These are phyloP conservation scores for Drepana falcataria DNA, from an alignment of 2,888 invertebrate species.

Conservation along the genomic window DNA sequence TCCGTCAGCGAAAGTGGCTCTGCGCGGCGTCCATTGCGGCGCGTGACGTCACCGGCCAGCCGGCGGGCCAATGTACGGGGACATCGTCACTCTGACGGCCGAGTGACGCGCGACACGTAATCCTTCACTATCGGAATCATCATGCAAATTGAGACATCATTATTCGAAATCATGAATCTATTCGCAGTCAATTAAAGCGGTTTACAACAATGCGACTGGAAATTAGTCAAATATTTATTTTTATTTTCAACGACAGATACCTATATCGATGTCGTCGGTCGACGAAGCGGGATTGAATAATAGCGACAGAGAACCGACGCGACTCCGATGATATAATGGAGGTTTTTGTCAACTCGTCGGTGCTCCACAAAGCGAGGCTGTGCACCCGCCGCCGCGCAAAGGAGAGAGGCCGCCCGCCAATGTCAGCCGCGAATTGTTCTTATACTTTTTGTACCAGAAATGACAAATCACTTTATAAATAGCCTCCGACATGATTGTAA, in stretches of 20 bases:
- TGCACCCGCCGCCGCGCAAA: not conserved
- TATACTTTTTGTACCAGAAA: not conserved
- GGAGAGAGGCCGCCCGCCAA: not conserved
- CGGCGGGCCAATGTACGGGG: too few relatives aligned
- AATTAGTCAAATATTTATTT: not conserved
- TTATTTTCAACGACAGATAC: not conserved
- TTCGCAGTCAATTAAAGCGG: too few relatives aligned
- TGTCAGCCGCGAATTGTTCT: not conserved
- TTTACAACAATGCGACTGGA: not conserved
- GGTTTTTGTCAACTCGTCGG: not conserved
- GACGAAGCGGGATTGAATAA: not conserved
- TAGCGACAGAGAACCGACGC: slow-evolving; percentile 5
- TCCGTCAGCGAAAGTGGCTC: slow-evolving; percentile 40
- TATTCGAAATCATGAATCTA: too few relatives aligned
- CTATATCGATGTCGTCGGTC: too few relatives aligned
- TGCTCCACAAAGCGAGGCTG: not conserved
- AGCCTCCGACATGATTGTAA: not conserved
- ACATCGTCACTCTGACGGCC: too few relatives aligned
- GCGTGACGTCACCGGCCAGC: not conserved
- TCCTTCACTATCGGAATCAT: too few relatives aligned
- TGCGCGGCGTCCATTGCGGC: slow-evolving; percentile 5
- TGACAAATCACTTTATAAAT: not conserved
- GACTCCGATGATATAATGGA: slow-evolving; percentile 1
- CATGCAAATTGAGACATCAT: too few relatives aligned
- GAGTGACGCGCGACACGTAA: too few relatives aligned